A percentile compares a stretch with the other conserved stretches of the same genome.
These are phyloP conservation scores for Rotaria macrura DNA, from an alignment of 2,888 invertebrate species.

Conservation along the genomic window DNA sequence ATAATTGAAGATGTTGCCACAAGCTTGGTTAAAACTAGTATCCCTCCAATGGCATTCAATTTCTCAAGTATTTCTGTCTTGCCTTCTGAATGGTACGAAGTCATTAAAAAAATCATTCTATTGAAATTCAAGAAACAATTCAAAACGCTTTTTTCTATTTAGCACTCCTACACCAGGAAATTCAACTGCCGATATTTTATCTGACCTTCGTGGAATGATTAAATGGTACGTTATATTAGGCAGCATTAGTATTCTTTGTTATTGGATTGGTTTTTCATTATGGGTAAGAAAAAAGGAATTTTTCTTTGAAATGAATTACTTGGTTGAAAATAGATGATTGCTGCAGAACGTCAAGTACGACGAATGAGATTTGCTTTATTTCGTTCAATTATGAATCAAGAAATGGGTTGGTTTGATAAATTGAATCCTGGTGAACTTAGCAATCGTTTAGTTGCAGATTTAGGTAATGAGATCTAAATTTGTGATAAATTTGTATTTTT, in stretches of 20 bases:
- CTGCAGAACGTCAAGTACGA: not conserved
- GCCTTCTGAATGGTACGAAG: not conserved
- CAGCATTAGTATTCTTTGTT: not conserved
- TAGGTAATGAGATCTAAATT: not conserved
- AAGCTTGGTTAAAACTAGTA: not conserved
- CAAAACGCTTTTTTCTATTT: not conserved
- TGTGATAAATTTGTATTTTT: too few relatives aligned
- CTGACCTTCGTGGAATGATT: not conserved
- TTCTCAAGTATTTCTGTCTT: not conserved
- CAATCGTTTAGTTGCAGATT: not conserved
- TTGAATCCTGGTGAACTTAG: not conserved
- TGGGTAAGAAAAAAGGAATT: not conserved
- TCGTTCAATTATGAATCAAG: not conserved
- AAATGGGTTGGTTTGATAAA: slow-evolving; percentile 8
- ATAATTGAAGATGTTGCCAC: not conserved
- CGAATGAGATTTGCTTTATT: not conserved
- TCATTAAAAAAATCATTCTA: too few relatives aligned
- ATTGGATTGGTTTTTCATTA: slow-evolving; percentile 6
- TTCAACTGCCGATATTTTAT: not conserved
- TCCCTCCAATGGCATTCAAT: not conserved
- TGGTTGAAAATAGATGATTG: not conserved
- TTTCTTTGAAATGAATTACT: not conserved
- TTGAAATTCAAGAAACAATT: not conserved
- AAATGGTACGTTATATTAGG: slow-evolving; percentile 13
- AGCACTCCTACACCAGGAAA: not conserved